Conservation (phyloP, 2,113 vertebrate species). For the Camelus dromedarius region DNA sequence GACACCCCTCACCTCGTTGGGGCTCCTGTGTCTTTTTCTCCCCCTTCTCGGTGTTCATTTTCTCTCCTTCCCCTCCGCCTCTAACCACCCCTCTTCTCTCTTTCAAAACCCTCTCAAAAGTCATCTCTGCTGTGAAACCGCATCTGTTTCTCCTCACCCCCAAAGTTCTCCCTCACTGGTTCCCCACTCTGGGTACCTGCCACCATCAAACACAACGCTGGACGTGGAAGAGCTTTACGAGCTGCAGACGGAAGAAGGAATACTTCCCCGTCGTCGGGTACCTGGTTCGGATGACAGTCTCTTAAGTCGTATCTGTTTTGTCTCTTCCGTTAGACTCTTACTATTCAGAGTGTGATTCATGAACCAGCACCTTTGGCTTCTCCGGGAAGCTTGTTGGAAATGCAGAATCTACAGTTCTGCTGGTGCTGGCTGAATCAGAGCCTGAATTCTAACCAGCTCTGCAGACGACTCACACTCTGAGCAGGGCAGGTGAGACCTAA, state of each 20-base stretch:
- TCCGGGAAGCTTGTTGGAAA: background rate
- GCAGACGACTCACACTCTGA: background rate
- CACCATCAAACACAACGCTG: background rate
- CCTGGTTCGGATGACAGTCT: background rate
- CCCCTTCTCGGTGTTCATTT: too few relatives aligned
- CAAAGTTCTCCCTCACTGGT: background rate
- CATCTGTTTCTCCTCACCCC: background rate
- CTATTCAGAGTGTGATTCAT: background rate
- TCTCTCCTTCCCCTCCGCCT: background rate
- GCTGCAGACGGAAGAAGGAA: fast-evolving
- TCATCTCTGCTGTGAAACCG: background rate
- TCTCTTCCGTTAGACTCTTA: background rate
- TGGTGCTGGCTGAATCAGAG: background rate
- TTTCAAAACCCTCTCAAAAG: background rate
- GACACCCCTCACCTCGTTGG: too few relatives aligned
- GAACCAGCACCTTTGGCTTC: background rate
- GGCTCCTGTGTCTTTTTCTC: background rate
- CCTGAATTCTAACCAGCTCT: background rate
- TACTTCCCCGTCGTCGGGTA: background rate
- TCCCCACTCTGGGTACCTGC: background rate
- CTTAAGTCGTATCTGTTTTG: background rate
- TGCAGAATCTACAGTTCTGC: background rate
- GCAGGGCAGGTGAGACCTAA: background rate
- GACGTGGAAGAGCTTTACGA: background rate
- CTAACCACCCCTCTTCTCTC: background rate